Evolutionary conservation across 2,113 vertebrate genomes (phyloP).

Genomic region (Garra rufa): DNA sequence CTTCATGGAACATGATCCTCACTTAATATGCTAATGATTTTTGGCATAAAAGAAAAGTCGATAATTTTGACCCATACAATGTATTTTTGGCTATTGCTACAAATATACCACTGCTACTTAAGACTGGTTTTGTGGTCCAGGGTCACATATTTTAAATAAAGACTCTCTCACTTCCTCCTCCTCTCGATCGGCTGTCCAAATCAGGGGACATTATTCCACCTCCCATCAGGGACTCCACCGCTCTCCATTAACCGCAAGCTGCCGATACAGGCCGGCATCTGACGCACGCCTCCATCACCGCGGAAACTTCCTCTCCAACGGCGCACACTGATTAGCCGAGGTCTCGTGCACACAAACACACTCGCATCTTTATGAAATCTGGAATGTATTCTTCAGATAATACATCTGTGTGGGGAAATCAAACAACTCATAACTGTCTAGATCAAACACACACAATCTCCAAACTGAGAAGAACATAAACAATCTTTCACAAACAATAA

Average conservation of each 20-base stretch:
- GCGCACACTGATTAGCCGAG: neutral
- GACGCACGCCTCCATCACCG: neutral
- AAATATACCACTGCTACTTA: too few species aligned
- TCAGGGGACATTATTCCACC: slow-evolving; percentile 40
- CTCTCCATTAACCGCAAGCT: slow-evolving; percentile 24
- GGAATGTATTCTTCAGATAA: neutral
- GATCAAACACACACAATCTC: neutral
- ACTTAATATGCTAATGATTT: too few species aligned
- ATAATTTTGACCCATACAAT: too few species aligned
- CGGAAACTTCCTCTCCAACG: slow-evolving; percentile 11
- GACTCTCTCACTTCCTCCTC: neutral
- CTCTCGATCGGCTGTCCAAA: slow-evolving; percentile 29
- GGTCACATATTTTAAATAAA: slow-evolving; percentile 31
- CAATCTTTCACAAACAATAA: neutral
- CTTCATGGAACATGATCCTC: too few species aligned
- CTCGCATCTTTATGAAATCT: neutral
- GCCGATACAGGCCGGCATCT: neutral
- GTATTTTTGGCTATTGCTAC: too few species aligned
- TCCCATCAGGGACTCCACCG: slow-evolving; percentile 22
- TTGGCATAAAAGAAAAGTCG: too few species aligned
- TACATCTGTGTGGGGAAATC: neutral
- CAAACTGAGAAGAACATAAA: neutral
- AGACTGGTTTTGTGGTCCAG: too few species aligned
- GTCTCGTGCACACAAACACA: neutral
- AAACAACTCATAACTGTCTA: neutral